Evolutionary conservation across 2,113 vertebrate species (phyloP), one percentile per base, ranked within the genome.

Genomic region (Cepphus grylle): DNA sequence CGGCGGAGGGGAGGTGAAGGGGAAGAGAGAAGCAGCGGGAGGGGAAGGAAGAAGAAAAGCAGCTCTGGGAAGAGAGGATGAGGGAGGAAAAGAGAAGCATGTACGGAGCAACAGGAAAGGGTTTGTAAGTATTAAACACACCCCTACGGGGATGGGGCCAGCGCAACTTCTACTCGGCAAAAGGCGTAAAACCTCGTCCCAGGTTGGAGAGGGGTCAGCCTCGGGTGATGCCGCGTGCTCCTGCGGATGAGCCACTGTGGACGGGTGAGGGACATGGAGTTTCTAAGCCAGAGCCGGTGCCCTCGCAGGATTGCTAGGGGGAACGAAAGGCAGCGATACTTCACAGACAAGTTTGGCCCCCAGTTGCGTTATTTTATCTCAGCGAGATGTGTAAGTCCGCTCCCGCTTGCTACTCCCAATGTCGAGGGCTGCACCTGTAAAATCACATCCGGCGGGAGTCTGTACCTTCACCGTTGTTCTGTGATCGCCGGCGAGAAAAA

Each of bases 261-360:
- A n/a, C 0, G 2, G 36, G 42, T 0, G 15, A 5, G 3, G 76
- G 91, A 59, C 0, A 0, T 15, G 58, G 67, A n/a, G 43, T n/a
- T 86, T 65, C 80, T 42, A 30, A 94, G 71, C 27, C 63, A 20
- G 29, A 86, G 53, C 42, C 1, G 1, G 55, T 4, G 5, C 50
- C 45, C 30, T 58, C 3, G 0, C 61, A 52, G 45, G 82, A 53
- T 15, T 81, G 69, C 65, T 42, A 15, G 43, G 43, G 3, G 23
- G 29, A 93, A 43, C 7, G 15, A 17, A 58, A 67, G 86, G 80
- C 72, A 59, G 55, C 2, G 72, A 52, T 9, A 10, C 72, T 49
- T 63, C 49, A 40, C 0, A 1, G 62, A 61, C 0, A 9, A 56
- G 56, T 27, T 59, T 80, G 58, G 45, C 84, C 78, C 11, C 27